A percentile compares a stretch with the other conserved stretches of the same genome.
These are phyloP conservation scores for Lasioglossum pauxillum DNA, from an alignment of 2,888 invertebrate genomes.

Conservation along the genomic window DNA sequence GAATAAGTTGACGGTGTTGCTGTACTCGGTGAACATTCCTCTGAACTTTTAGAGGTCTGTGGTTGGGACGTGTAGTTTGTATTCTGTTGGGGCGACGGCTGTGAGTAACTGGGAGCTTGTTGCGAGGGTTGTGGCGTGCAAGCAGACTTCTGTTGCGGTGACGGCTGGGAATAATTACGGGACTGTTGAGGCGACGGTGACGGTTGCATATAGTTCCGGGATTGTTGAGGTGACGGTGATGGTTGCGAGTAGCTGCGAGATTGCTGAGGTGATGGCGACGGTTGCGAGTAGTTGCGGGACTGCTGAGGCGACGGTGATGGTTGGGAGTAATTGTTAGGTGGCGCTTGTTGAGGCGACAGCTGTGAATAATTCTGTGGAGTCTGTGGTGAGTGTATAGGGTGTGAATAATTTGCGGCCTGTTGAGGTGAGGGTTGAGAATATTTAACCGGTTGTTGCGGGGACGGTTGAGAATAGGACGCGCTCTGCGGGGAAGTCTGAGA, in stretches of 20 bases:
- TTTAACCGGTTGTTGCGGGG: slow-evolving; percentile 81
- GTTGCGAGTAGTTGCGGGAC: slow-evolving; percentile 79
- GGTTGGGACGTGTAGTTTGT: slow-evolving; percentile 75
- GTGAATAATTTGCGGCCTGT: slow-evolving; percentile 80
- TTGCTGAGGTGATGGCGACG: slow-evolving; percentile 80
- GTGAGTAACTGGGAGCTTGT: slow-evolving; percentile 68
- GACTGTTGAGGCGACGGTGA: slow-evolving; percentile 76
- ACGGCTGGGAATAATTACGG: slow-evolving; percentile 71
- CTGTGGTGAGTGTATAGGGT: slow-evolving; percentile 78
- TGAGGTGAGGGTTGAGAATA: slow-evolving; percentile 83
- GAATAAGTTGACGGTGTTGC: slow-evolving; percentile 68
- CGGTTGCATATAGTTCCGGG: slow-evolving; percentile 78
- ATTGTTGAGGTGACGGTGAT: slow-evolving; percentile 79
- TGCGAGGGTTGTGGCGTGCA: slow-evolving; percentile 67
- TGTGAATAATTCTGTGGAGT: slow-evolving; percentile 85
- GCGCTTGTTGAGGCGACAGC: slow-evolving; percentile 82
- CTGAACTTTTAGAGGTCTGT: slow-evolving; percentile 60
- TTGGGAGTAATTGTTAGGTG: slow-evolving; percentile 75
- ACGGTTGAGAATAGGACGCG: slow-evolving; percentile 73
- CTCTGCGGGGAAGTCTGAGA: slow-evolving; percentile 75
- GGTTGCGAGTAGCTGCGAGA: slow-evolving; percentile 78
- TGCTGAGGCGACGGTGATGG: slow-evolving; percentile 75
- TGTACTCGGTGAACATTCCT: slow-evolving; percentile 64
- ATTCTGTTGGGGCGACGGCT: slow-evolving; percentile 82
- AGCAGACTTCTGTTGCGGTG: slow-evolving; percentile 83